Evolutionary conservation across 2,888 invertebrate genomes (phyloP), one percentile per base, ranked within the genome.

Genomic region (Gari tellinella): DNA sequence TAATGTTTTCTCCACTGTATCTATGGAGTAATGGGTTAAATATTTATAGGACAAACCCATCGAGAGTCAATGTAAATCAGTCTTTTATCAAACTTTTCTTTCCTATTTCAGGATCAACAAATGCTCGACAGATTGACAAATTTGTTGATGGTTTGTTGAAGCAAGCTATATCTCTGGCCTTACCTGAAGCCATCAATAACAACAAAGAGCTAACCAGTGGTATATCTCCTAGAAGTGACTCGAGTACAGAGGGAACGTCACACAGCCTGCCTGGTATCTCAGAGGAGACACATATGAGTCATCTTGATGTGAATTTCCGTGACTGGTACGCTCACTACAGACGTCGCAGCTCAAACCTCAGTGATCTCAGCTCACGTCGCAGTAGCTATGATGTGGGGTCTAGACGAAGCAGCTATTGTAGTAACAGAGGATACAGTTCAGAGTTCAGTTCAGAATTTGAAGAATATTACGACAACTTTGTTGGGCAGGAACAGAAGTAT

Each of bases 321-420:
- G 87, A 88, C 21, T 89, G 88, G 85, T 80, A 86, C 67, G 70
- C 80, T 19, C 79, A 85, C 41, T 84, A 88, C 52, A 78, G 90
- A 43, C 80, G 90, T 41, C 65, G 90, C 21, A 90, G 90, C 65
- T 90, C 90, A 5, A 89, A 89, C 72, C 67, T 89, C 60, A 89
- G 89, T 67, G 89, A 90, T 55, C 52, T 88, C n/a, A 83, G 86
- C n/a, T 88, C 89, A 0, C 77, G 89, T 2, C 78, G 41, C 95
- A 96, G 92, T 91, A 82, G 80, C 31, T 77, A 74, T 31, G 74
- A 75, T 55, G 23, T 75, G 1, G 63, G 72, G 0, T 80, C 80
- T 0, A 51, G 74, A 1, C 48, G 77, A 21, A 75, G 79, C 31
- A 73, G 75, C 49, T 62, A 65, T 49, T 86, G 88, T 58, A 84